Percentiles rank a stretch among this genome's conserved stretches.
phyloP scores from a whole-genome alignment of 92 coral and sea anemone species.

The Palythoa caribaeorum region DNA sequence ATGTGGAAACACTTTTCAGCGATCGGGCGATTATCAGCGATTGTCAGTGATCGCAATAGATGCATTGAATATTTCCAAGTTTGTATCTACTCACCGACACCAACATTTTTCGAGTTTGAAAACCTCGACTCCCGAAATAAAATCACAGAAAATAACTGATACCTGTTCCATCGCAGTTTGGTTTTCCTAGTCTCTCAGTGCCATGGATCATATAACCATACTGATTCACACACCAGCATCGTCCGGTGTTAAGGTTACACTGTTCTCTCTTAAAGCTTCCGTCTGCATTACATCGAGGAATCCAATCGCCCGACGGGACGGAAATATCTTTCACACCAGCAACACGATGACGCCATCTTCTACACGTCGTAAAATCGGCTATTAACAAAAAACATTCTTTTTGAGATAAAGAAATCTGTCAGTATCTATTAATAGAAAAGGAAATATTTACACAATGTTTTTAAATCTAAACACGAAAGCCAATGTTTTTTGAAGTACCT shows the following conservation, averaged over 20 bases:
- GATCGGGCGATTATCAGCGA: no score
- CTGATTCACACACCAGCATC: conserved; percentile 70
- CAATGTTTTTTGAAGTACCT: no score
- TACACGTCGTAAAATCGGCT: conserved; percentile 35
- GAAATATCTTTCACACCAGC: conserved; percentile 7
- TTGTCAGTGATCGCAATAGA: no score
- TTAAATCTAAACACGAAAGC: no score
- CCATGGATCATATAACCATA: conserved; percentile 53
- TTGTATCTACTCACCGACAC: no score
- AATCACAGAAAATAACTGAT: background rate
- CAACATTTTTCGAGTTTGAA: background rate
- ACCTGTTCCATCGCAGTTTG: conserved; percentile 55
- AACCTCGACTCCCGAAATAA: no score
- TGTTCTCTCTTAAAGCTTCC: conserved; percentile 75
- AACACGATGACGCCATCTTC: conserved; percentile 33
- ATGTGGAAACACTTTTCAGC: no score
- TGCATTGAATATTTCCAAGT: no score
- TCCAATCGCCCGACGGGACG: conserved; percentile 66
- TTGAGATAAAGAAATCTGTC: background rate
- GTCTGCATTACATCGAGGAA: conserved; percentile 76
- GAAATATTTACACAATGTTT: background rate
- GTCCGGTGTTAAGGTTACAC: conserved; percentile 78
- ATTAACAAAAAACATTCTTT: background rate
- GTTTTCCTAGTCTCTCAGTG: conserved; percentile 50
- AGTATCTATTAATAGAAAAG: background rate